Base-by-base conservation (phyloP, 2,797 vertebrate genomes). In the Pelodytes ibericus region DNA sequence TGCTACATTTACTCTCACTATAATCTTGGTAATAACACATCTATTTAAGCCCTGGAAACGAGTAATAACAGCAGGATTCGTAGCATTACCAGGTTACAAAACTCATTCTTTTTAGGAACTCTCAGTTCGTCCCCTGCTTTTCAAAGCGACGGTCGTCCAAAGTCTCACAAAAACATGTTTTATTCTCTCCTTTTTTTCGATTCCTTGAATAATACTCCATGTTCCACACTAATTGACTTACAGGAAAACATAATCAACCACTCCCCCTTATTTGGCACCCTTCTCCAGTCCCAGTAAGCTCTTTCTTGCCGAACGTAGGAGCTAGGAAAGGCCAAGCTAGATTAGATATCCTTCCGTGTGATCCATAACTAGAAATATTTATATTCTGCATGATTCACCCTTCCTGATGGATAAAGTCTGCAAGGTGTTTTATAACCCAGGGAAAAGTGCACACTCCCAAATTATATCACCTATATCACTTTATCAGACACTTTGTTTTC, bases 221-320 rank as follows among this genome's bases (percentile, higher is more conserved):
- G 56, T 39, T 18, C 22, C 57, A 47, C 18, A 20, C 63, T 75
- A 75, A 75, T 75, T 68, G 67, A 36, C 56, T 75, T 75, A 75
- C 73, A 68, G 73, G 73, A 75, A 75, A 59, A 61, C 63, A 75
- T 26, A 68, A 60, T 68, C 73, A 27, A 26, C 64, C 73, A 44
- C 73, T 33, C 64, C 64, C 68, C 49, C 64, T 68, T 65, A 53
- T 75, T 31, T 68, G 64, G 73, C 73, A 59, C 56, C 26, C 64
- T 15, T 75, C 22, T 68, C 20, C 31, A 8, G 18, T 36, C 31
- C 56, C 22, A 15, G 20, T 27, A 61, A 41, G 53, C 41, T 36
- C 61, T 47, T 44, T 61, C 57, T 68, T 33, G 51, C 51, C 49
- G 24, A 53, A 24, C 18, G 49, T 24, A 3, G 22, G 27, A 6